Conservation (phyloP, 1,140 invertebrate species). For the Polypedilum pembai region DNA sequence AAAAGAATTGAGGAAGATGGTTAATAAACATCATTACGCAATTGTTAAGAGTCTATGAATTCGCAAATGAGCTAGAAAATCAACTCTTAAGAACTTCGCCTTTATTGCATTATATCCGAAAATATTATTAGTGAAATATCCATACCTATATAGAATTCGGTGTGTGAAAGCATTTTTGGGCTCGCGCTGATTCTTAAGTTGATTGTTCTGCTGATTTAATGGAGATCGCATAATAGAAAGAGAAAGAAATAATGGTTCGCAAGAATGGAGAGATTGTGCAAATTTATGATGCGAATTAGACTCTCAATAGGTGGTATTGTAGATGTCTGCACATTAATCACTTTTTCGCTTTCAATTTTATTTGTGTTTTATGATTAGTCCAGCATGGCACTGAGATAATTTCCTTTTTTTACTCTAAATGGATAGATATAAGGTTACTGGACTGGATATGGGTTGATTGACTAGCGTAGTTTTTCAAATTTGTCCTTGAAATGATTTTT, state of each 20-base stretch:
- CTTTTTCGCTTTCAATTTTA: conserved; percentile 11
- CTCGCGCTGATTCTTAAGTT: background rate
- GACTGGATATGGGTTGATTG: too few relatives aligned
- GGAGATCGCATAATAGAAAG: background rate
- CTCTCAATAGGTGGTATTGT: background rate
- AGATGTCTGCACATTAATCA: background rate
- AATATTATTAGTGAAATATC: too few relatives aligned
- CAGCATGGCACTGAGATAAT: too few relatives aligned
- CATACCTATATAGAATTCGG: background rate
- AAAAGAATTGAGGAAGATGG: background rate
- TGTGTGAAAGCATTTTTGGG: background rate
- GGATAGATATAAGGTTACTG: too few relatives aligned
- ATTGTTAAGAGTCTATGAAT: conserved; percentile 13
- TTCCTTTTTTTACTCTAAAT: too few relatives aligned
- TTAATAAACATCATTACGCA: conserved; percentile 19
- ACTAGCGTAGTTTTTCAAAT: too few relatives aligned
- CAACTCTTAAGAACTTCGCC: background rate
- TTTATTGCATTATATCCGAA: background rate
- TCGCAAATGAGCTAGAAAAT: conserved; percentile 8
- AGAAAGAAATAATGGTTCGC: background rate
- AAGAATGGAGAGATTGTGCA: conserved; percentile 1
- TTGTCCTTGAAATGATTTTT: too few relatives aligned
- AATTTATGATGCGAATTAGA: conserved; percentile 1
- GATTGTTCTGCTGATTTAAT: conserved; percentile 18
- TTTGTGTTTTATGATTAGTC: background rate